These are phyloP conservation scores for Drosophila varians DNA, from an alignment of 1,140 invertebrate genomes.

Conservation along the genomic window DNA sequence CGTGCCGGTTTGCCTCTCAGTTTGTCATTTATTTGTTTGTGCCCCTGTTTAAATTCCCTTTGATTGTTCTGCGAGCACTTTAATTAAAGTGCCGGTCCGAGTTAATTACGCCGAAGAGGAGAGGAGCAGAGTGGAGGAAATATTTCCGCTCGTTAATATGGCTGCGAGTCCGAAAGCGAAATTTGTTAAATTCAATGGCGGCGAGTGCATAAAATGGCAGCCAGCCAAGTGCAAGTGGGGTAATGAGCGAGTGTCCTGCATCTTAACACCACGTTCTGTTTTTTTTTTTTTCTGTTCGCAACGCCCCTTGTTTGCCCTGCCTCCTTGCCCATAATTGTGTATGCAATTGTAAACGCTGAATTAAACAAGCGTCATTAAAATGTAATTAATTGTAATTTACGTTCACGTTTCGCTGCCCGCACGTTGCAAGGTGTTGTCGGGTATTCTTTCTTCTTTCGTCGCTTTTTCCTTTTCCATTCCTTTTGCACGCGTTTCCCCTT, in stretches of 20 bases:
- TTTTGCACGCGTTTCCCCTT: background rate
- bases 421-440: slow-evolving; percentile 62
- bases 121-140: slow-evolving; percentile 19
- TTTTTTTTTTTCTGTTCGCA: background rate
- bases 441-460: slow-evolving; percentile 8
- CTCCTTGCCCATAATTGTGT: slow-evolving; percentile 68
- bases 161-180: slow-evolving; percentile 36
- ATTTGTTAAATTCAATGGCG: slow-evolving; percentile 73
- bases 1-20: slow-evolving; percentile 37
- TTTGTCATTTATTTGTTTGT: slow-evolving; percentile 55
- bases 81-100: slow-evolving; percentile 46
- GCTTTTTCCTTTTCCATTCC: slow-evolving; percentile 15
- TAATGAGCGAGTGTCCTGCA: slow-evolving; percentile 62
- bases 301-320: background rate
- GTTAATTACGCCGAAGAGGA: slow-evolving; percentile 66
- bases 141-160: slow-evolving; percentile 64
- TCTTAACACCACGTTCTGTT: slow-evolving; percentile 8
- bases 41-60: slow-evolving; percentile 61
- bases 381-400: slow-evolving; percentile 83
- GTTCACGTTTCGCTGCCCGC: slow-evolving; percentile 58
- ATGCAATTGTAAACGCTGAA: slow-evolving; percentile 83
- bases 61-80: slow-evolving; percentile 55
- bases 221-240: slow-evolving; percentile 50
- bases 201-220: slow-evolving; percentile 71
- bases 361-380: slow-evolving; percentile 83